These are phyloP conservation scores for Drosophila sturtevanti DNA, from an alignment of 1,140 invertebrate species.

Conservation along the genomic window DNA sequence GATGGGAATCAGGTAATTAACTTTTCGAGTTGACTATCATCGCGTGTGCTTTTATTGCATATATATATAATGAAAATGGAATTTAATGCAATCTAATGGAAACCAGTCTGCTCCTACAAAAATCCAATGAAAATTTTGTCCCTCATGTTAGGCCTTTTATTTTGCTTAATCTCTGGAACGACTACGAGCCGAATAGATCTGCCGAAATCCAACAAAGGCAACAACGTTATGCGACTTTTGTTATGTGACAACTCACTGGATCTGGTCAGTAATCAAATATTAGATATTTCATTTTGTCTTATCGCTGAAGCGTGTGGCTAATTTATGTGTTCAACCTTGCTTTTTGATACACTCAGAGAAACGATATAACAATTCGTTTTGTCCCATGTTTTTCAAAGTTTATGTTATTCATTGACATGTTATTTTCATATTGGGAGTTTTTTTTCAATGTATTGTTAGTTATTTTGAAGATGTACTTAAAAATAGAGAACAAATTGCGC, in stretches of 20 bases:
- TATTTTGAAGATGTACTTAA: slow-evolving; percentile 11
- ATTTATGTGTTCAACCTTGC: slow-evolving; percentile 1
- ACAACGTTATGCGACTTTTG: background rate
- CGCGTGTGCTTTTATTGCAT: background rate
- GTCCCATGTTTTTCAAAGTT: too few species aligned
- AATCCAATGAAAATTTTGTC: background rate
- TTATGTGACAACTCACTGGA: background rate
- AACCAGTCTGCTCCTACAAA: slow-evolving; percentile 1
- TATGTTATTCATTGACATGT: too few species aligned
- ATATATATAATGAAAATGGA: slow-evolving; percentile 16
- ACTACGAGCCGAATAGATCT: background rate
- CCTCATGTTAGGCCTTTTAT: slow-evolving; percentile 19
- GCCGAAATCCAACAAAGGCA: slow-evolving; percentile 3
- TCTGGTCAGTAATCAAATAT: background rate
- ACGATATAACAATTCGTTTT: background rate
- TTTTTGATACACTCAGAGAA: background rate
- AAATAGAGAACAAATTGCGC: slow-evolving; percentile 1
- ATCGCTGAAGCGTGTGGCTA: slow-evolving; percentile 17
- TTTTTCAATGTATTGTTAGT: too few species aligned
- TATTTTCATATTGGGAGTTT: too few species aligned
- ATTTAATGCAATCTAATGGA: background rate
- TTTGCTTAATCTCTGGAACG: slow-evolving; percentile 24
- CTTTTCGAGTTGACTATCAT: background rate
- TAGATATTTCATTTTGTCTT: background rate
- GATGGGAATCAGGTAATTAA: background rate